phyloP scores from a whole-genome alignment of 2,797 vertebrate genomes.

The Poecilia picta region DNA sequence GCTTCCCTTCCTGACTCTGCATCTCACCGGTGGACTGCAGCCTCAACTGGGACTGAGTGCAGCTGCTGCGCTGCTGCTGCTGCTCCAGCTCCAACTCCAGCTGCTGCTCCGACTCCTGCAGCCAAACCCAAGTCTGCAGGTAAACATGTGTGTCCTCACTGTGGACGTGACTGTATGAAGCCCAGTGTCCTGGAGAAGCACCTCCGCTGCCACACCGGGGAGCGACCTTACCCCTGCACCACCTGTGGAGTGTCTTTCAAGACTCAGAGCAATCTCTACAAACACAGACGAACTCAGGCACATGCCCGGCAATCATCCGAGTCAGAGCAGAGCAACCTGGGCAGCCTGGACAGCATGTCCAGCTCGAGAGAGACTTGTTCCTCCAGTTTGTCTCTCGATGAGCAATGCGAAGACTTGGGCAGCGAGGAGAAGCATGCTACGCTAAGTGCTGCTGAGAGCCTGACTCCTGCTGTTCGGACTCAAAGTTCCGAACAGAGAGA shows the following conservation, averaged over 20 bases:
- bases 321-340: constrained; percentile 76
- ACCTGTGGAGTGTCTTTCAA: constrained; percentile 95
- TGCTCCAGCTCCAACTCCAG: constrained; percentile 38
- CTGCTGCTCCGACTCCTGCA: constrained; percentile 59
- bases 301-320: constrained; percentile 87
- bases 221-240: constrained; percentile 92
- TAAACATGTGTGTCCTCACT: constrained; percentile 91
- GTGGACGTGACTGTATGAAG: constrained; percentile 93
- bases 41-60: constrained; percentile 73
- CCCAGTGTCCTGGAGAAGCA: constrained; percentile 98
- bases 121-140: constrained; percentile 84
- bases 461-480: constrained; percentile 23
- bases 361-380: constrained; percentile 68
- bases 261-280: constrained; percentile 98
- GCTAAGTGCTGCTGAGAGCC: constrained; percentile 24
- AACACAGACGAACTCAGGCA: constrained; percentile 93
- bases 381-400: constrained; percentile 67
- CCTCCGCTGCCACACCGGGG: constrained; percentile 95
- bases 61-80: constrained; percentile 62
- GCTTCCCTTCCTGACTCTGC: constrained; percentile 85
- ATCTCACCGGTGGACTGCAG: constrained; percentile 84
- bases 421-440: constrained; percentile 51
- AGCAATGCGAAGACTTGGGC: constrained; percentile 46
- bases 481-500: constrained; percentile 53
- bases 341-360: constrained; percentile 74